phyloP scores from a whole-genome alignment of 2,113 vertebrate species.

The Callocephalon fimbriatum region DNA sequence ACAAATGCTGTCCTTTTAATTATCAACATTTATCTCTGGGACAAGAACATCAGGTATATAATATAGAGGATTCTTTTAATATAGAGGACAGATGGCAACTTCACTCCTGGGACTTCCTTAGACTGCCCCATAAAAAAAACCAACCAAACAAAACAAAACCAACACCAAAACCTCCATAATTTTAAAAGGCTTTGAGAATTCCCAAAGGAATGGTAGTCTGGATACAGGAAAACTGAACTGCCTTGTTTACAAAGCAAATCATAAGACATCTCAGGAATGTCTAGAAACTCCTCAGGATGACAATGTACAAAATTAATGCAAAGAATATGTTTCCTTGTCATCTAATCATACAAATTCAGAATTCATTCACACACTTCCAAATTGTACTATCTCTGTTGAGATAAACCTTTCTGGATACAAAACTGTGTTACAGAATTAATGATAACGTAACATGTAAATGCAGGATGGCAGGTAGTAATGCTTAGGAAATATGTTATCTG shows the following conservation, averaged over 20 bases:
- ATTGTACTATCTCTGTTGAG: background rate
- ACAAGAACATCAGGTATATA: constrained; percentile 81
- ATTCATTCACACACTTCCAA: background rate
- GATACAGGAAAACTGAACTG: constrained; percentile 25
- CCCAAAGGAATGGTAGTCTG: constrained; percentile 59
- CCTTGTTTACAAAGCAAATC: constrained; percentile 53
- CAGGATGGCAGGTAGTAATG: background rate
- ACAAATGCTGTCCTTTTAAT: constrained; percentile 80
- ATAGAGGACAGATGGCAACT: constrained; percentile 83
- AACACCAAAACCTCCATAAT: constrained; percentile 42
- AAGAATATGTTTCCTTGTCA: background rate
- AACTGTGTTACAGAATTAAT: background rate
- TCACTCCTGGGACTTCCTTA: constrained; percentile 73
- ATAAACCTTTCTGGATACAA: background rate
- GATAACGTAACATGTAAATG: background rate
- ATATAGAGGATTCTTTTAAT: constrained; percentile 77
- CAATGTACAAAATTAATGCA: background rate
- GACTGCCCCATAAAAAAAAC: constrained; percentile 72
- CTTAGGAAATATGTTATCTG: background rate
- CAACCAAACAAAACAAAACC: background rate
- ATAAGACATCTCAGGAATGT: constrained; percentile 25
- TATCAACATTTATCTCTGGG: constrained; percentile 83
- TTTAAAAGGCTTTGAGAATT: constrained; percentile 78
- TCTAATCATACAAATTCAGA: background rate
- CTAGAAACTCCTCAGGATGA: background rate